Evolutionary conservation across 1,140 invertebrate species (phyloP), one percentile per base, ranked within the genome.

Genomic region (Formica exsecta): DNA sequence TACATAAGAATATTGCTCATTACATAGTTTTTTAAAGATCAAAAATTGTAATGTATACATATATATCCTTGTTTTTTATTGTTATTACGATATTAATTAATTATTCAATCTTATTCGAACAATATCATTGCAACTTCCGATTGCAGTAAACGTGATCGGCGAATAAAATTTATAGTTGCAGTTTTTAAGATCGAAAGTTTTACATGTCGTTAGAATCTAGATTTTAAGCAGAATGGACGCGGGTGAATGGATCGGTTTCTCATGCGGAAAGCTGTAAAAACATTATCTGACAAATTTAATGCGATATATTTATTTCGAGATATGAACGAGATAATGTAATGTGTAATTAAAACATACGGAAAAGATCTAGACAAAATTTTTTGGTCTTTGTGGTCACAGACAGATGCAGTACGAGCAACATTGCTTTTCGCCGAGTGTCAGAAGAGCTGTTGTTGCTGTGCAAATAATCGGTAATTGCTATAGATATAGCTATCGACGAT

Each of bases 381-480:
- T 48, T 38, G 2, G 19, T 16, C 7, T 65, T 19, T 38, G 29
- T 59, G 32, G n/a, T 59, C 22, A 13, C 16, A 48, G 38, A 25
- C 48, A 29, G 13, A 66, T 79, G 3, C 19, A 79, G 3, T 38
- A 62, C 13, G 32, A 16, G 54, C 59, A 85, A 80, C 68, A 85
- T 85, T 75, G 68, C 80, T 68, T 85, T 80, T 87, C 73, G 73
- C 54, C 29, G 66, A 32, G 79, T 54, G 25, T 29, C 48, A 64
- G 13, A 13, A 41, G 32, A 54, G 66, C 79, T 86, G 25, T 62
- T 64, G 29, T 22, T n/a, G 32, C 32, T 32, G 57, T 79, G 64
- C 36, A 44, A 88, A 89, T 86, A 48, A 71, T 36, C 19, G 71
- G 76, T 86, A 86, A 89, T 89, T 88, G 44, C 38, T 66, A 64